phyloP scores from a whole-genome alignment of 2,797 vertebrate genomes.

The Typhlichthys eigenmanni region DNA sequence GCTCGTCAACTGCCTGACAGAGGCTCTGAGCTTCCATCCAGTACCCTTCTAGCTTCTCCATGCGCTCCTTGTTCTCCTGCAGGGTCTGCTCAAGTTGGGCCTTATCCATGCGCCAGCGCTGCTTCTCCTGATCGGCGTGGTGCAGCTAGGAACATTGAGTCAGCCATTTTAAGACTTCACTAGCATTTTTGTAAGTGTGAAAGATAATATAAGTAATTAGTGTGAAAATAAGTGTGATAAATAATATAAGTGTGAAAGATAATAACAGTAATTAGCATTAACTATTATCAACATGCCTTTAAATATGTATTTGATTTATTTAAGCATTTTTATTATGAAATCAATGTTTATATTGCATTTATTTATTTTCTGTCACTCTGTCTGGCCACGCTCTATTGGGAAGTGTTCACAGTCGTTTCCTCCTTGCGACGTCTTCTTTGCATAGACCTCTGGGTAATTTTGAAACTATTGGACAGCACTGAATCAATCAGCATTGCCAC shows the following conservation, averaged over 20 bases:
- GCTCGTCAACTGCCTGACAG: conserved; percentile 97
- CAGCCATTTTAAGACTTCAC: neutral
- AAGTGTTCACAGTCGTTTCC: no score
- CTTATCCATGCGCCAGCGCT: conserved; percentile 94
- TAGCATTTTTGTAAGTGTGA: neutral
- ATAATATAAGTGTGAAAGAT: neutral
- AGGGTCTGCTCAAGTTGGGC: conserved; percentile 96
- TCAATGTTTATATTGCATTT: no score
- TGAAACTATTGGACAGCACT: no score
- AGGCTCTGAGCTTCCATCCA: conserved; percentile 99
- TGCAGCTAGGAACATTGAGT: conserved; percentile 76
- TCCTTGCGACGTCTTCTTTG: no score
- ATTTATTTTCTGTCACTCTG: no score
- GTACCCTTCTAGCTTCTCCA: conserved; percentile 98
- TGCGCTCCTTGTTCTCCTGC: conserved; percentile 98
- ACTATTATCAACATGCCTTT: no score
- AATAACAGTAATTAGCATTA: no score
- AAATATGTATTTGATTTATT: no score
- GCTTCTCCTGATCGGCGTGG: conserved; percentile 94
- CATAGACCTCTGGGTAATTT: no score
- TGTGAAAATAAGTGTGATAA: neutral
- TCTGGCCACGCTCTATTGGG: no score
- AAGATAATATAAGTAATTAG: neutral
- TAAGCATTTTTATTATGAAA: no score
- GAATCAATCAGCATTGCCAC: no score